Percentiles rank a stretch among this genome's conserved stretches.
Evolutionary conservation across 2,113 vertebrate species (phyloP).

Genomic region (Brachyistius frenatus): DNA sequence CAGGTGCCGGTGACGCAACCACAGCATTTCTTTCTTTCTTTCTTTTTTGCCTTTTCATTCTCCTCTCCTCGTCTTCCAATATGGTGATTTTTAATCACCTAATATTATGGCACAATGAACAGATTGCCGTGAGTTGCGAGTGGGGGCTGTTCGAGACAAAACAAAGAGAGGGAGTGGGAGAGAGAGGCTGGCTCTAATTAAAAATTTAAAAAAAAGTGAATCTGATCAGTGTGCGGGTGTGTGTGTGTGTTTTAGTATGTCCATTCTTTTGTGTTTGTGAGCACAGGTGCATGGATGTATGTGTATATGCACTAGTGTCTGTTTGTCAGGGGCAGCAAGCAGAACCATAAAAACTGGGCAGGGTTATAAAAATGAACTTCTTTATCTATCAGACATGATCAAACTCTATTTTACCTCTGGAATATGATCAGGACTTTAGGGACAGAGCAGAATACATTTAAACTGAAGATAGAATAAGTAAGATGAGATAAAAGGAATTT

Average conservation of each 20-base stretch:
- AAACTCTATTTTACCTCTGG: constrained; percentile 6
- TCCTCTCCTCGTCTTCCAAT: constrained; percentile 60
- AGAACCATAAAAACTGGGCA: not conserved
- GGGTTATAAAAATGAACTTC: not conserved
- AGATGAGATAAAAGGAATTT: not conserved
- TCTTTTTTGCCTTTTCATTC: constrained; percentile 51
- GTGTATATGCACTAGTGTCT: constrained; percentile 26
- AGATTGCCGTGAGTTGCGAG: constrained; percentile 73
- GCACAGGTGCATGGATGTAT: not conserved
- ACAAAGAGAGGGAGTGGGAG: constrained; percentile 48
- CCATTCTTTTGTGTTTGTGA: constrained; percentile 18
- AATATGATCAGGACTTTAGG: constrained; percentile 3
- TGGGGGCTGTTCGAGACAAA: constrained; percentile 66
- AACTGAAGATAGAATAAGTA: not conserved
- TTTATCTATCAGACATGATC: constrained; percentile 5
- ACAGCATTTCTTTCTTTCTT: constrained; percentile 15
- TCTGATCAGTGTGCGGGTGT: constrained; percentile 51
- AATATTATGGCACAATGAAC: constrained; percentile 83
- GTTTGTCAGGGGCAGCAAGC: not conserved
- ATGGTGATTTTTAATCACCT: constrained; percentile 83
- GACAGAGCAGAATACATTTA: constrained; percentile 18
- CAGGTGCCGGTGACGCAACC: constrained; percentile 56
- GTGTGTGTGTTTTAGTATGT: constrained; percentile 1
- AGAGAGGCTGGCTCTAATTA: constrained; percentile 62
- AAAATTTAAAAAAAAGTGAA: constrained; percentile 56